Evolutionary conservation across 2,797 vertebrate genomes (phyloP).

Genomic region (Pelodytes ibericus): DNA sequence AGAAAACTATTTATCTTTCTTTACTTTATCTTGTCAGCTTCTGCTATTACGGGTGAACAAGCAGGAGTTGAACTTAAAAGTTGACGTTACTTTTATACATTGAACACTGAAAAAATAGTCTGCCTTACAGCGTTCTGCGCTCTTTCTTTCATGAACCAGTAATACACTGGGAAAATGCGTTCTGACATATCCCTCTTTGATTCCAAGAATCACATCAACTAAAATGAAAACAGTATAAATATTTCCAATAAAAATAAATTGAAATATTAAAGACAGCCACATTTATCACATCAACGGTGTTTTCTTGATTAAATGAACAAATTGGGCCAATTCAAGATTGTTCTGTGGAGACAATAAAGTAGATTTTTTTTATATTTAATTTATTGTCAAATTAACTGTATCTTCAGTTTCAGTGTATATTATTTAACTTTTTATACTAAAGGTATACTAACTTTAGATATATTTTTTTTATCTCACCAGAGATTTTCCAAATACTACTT

Average conservation of each 20-base stretch:
- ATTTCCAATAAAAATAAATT: not conserved
- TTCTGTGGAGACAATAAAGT: no score
- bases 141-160: not conserved
- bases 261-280: no score
- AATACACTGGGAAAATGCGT: not conserved
- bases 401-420: no score
- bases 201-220: not conserved
- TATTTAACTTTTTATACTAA: no score
- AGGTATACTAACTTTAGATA: no score
- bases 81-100: not conserved
- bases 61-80: conserved; percentile 6
- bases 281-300: no score
- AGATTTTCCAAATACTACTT: no score
- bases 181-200: not conserved
- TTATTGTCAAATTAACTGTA: no score
- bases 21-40: conserved; percentile 3
- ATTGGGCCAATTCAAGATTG: no score
- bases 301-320: no score
- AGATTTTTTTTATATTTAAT: no score
- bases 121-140: not conserved
- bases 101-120: not conserved
- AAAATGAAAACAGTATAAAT: not conserved
- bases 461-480: no score
- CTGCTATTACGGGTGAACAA: conserved; percentile 5
- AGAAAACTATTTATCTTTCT: not conserved